These are phyloP conservation scores for Hemithea aestivaria DNA, from an alignment of 2,888 invertebrate species.

Conservation along the genomic window DNA sequence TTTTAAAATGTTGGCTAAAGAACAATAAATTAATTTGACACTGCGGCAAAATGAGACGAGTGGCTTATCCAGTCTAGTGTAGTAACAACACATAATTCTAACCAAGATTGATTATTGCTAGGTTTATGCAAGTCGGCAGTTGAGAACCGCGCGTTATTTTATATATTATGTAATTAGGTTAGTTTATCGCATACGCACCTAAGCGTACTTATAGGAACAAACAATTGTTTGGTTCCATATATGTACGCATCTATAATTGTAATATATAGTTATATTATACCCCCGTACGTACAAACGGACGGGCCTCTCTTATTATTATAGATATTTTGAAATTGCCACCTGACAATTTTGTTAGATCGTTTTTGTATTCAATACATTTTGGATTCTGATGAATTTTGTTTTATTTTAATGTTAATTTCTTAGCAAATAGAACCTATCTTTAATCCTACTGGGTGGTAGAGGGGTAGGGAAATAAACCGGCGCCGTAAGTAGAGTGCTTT, in stretches of 20 bases:
- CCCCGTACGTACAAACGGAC: slow-evolving; percentile 25
- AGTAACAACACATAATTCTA: too few species aligned
- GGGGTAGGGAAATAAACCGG: too few species aligned
- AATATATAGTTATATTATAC: slow-evolving; percentile 29
- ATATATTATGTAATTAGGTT: slow-evolving; percentile 51
- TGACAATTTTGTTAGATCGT: slow-evolving; percentile 74
- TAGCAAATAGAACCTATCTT: too few species aligned
- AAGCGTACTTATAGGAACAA: too few species aligned
- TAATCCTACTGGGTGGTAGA: too few species aligned
- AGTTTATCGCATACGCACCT: too few species aligned
- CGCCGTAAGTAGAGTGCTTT: too few species aligned
- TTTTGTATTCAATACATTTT: slow-evolving; percentile 78
- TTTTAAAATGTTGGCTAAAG: too few species aligned
- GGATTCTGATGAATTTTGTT: slow-evolving; percentile 54
- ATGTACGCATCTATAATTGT: slow-evolving; percentile 35
- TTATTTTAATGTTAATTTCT: slow-evolving; percentile 24
- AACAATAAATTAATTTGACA: too few species aligned
- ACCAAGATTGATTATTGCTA: slow-evolving; percentile 1
- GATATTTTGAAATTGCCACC: slow-evolving; percentile 71
- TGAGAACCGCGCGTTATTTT: slow-evolving; percentile 26
- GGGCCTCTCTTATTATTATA: slow-evolving; percentile 51
- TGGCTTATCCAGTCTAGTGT: too few species aligned
- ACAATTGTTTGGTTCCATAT: too few species aligned
- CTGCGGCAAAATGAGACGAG: too few species aligned
- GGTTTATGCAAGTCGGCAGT: slow-evolving; percentile 3